Base-by-base conservation (phyloP, 2,888 invertebrate genomes). In the Agrotis ipsilon region DNA sequence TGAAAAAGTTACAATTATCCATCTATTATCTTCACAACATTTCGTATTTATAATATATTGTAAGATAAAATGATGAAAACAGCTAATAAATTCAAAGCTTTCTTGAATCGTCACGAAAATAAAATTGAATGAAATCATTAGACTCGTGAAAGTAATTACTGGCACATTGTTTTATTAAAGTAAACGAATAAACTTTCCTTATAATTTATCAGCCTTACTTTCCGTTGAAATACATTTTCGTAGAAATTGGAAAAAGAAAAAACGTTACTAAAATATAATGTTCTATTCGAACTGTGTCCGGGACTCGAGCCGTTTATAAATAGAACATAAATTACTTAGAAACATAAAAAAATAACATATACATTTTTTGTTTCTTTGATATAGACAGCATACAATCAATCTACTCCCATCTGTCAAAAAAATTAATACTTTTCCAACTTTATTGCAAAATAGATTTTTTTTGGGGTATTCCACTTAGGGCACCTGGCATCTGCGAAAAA, bases 161-260 rank as follows among this genome's bases (percentile, higher is more conserved):
- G 61, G 49, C n/a, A 43, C 19, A 59, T 67, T 73, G 72, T 72
- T 62, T 39, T 59, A 78, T 76, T 51, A 59, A 59, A 55, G 52
- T 67, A 52, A 70, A 70, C 49, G 11, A 63, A 67, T 59, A 60
- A 63, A 78, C 27, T 63, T 72, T 54, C 54, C 45, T 24, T 39
- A 21, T 27, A 59, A 54, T 58, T 65, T 52, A 59, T 58, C n/a
- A 59, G 43, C 27, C 21, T 32, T 43, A 75, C 45, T 63, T 76
- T 59, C 45, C 32, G 58, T 32, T 45, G 14, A 66, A 72, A 46
- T 59, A 45, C 21, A 45, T 46, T 75, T 62, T 18, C 18, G 21
- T 24, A 6, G 45, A 43, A 76, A 54, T 64, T 39, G 51, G 14
- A 9, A 46, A n/a, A 45, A 14, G 43, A 24, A 62, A n/a, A 51